Base-by-base conservation (phyloP, 2,888 invertebrate species). In the Melinopterus prodromus region DNA sequence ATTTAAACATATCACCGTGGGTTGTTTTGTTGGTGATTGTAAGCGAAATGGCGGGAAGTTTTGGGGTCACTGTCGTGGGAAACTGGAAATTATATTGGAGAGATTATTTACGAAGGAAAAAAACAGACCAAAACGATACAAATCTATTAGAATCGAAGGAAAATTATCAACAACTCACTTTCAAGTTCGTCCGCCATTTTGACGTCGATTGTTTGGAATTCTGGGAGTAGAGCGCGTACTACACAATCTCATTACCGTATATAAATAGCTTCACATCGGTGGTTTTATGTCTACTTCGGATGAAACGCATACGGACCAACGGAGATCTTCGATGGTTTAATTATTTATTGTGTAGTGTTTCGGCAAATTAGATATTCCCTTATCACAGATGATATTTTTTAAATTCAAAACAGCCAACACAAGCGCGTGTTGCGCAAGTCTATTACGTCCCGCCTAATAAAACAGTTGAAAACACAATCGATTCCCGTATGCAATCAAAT, bases 161-260 rank as follows among this genome's bases (percentile, higher is more conserved):
- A 74, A 74, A 79, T 82, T 79, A 82, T 82, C 81, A 83, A 83
- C 80, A 90, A 93, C 93, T 93, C 92, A 94, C 94, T 93, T 94
- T 94, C 93, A 91, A 93, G 92, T 92, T 92, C 91, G 91, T 94
- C 94, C 93, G 94, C 94, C 94, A 95, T 95, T 91, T 94, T 94
- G 94, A 92, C 92, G 91, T 91, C 86, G 88, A 89, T 89, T 87
- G 87, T 85, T 88, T 80, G 84, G 87, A 83, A 86, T 86, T 86
- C 82, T 86, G 86, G 86, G 86, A 85, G 83, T 81, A 80, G 83
- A 81, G 84, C 84, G 84, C 83, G 83, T 81, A 83, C 82, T 84
- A 82, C 82, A 79, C 80, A 83, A 83, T 77, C 79, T 83, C 80
- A 78, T 79, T 80, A 80, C 79, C 76, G 79, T 80, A 82, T 82